Conservation (phyloP, 2,113 vertebrate species). For the Dromaius novaehollandiae region DNA sequence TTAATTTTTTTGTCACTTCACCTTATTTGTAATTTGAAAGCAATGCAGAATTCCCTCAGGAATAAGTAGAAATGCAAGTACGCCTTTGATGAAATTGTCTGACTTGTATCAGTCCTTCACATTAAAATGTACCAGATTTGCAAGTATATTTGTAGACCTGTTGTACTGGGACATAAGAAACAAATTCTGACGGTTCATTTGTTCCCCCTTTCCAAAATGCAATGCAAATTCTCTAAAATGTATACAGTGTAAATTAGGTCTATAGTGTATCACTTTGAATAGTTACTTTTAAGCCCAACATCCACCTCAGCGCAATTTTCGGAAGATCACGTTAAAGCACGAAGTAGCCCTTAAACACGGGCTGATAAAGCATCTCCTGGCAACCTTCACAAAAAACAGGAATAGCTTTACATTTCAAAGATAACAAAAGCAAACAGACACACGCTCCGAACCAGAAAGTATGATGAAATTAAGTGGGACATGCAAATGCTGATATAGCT, state of each 20-base stretch:
- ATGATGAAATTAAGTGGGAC: conserved; percentile 28
- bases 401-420: conserved; percentile 30
- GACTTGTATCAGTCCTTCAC: neutral
- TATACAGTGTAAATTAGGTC: neutral
- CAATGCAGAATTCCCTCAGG: neutral
- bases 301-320: neutral
- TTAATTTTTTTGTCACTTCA: neutral
- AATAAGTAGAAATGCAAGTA: neutral
- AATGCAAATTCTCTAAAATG: neutral
- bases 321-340: neutral
- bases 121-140: neutral
- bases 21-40: neutral
- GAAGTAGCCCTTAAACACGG: conserved; percentile 1
- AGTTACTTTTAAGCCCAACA: neutral
- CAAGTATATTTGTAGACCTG: neutral
- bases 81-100: neutral
- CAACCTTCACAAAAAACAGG: neutral
- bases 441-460: neutral
- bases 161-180: neutral
- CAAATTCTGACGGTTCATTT: neutral
- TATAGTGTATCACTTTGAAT: neutral
- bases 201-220: neutral
- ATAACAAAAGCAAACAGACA: neutral
- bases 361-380: neutral
- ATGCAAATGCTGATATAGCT: conserved; percentile 24